phyloP scores from a whole-genome alignment of 2,888 invertebrate species.

The Epinotia ramella region DNA sequence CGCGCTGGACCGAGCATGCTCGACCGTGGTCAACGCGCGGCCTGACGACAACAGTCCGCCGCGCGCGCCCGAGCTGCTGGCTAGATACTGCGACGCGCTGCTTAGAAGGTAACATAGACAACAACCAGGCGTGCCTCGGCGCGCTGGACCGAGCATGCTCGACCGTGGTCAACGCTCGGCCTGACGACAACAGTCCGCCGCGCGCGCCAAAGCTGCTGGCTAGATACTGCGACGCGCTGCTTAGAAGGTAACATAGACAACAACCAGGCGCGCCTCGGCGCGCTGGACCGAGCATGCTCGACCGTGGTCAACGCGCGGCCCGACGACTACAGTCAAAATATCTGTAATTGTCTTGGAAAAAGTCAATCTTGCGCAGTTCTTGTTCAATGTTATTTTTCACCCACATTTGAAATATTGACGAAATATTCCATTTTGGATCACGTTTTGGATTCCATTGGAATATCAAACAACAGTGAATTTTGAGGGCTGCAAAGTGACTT shows the following conservation, averaged over 20 bases:
- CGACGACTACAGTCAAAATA: too few species aligned
- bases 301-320: too few species aligned
- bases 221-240: conserved; percentile 75
- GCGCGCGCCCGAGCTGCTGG: conserved; percentile 93
- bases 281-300: too few species aligned
- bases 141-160: conserved; percentile 96
- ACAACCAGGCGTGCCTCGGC: conserved; percentile 96
- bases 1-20: too few species aligned
- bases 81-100: conserved; percentile 76
- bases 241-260: conserved; percentile 53
- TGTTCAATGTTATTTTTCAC: too few species aligned
- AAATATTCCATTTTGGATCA: too few species aligned
- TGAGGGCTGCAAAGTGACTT: too few species aligned
- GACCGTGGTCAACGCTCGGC: conserved; percentile 93
- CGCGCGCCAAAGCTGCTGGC: conserved; percentile 93
- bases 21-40: too few species aligned
- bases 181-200: conserved; percentile 79
- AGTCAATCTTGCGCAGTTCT: too few species aligned
- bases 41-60: conserved; percentile 73
- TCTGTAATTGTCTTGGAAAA: conserved; percentile 81
- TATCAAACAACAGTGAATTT: too few species aligned
- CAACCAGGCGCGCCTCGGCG: conserved; percentile 10
- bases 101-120: conserved; percentile 76
- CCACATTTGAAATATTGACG: too few species aligned
- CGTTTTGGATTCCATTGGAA: too few species aligned